Percentiles rank a stretch among this genome's conserved stretches.
Conservation (phyloP, 2,113 vertebrate genomes). For the Pyxicephalus adspersus region DNA sequence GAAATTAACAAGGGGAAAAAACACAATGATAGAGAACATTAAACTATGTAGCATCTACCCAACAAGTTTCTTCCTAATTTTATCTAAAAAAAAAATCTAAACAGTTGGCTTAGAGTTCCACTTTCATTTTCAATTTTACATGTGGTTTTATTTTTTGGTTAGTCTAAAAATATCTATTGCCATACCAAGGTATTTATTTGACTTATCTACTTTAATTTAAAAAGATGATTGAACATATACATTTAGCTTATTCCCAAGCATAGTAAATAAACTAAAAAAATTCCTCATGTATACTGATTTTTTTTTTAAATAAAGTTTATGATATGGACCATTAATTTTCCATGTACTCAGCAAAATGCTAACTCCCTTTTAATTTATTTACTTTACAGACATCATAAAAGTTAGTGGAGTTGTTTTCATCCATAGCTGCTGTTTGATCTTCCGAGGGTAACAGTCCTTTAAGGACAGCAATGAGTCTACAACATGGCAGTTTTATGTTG, state of each 20-base stretch:
- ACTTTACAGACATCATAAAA: slow-evolving; percentile 55
- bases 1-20: too few relatives aligned
- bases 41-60: too few relatives aligned
- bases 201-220: too few relatives aligned
- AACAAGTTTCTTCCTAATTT: too few relatives aligned
- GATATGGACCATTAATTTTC: slow-evolving; percentile 34
- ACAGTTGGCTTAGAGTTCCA: too few relatives aligned
- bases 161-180: too few relatives aligned
- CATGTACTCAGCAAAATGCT: slow-evolving; percentile 40
- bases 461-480: slow-evolving; percentile 32
- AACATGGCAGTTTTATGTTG: slow-evolving; percentile 53
- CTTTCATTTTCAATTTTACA: too few relatives aligned
- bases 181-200: too few relatives aligned
- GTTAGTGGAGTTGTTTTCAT: slow-evolving; percentile 44
- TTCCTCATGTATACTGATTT: background rate
- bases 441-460: slow-evolving; percentile 52
- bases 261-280: slow-evolving; percentile 34
- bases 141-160: too few relatives aligned
- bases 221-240: background rate
- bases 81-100: too few relatives aligned
- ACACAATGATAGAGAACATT: too few relatives aligned
- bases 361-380: slow-evolving; percentile 54
- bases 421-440: slow-evolving; percentile 53
- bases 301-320: slow-evolving; percentile 6
- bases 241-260: slow-evolving; percentile 48